Evolutionary conservation across 2,113 vertebrate species (phyloP).

Genomic region (Gymnobelideus leadbeateri): DNA sequence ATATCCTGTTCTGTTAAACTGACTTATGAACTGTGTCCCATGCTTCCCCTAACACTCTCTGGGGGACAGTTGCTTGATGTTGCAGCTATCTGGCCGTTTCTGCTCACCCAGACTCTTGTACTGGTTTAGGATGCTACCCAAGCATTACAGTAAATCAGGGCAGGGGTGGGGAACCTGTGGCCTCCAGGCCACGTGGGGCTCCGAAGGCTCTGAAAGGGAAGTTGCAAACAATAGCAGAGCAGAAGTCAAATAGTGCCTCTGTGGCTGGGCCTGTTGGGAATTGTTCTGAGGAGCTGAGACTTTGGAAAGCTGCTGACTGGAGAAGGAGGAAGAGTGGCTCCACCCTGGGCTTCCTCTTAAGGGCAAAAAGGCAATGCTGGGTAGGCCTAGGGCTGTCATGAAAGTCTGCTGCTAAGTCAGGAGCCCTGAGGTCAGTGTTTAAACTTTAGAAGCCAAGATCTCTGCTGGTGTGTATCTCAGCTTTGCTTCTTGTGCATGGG

Average conservation of each 20-base stretch:
- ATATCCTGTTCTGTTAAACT: neutral
- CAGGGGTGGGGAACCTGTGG: no score
- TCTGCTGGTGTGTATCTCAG: neutral
- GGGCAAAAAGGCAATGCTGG: neutral
- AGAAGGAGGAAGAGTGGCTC: neutral
- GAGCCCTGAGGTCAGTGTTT: neutral
- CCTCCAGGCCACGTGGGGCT: no score
- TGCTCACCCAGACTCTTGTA: neutral
- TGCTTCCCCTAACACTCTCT: neutral
- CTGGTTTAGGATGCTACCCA: neutral
- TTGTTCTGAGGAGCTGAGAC: neutral
- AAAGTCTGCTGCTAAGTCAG: neutral
- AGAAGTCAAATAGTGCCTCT: neutral
- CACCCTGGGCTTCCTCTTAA: neutral
- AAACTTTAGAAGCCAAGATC: neutral
- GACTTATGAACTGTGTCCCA: neutral
- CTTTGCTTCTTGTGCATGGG: neutral
- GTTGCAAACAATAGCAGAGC: neutral
- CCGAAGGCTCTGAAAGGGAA: neutral
- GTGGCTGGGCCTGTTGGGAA: neutral
- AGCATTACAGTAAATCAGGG: neutral
- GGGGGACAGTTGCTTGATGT: neutral
- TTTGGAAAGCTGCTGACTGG: neutral
- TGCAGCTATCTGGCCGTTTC: neutral
- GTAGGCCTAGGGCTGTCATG: neutral